A percentile compares a stretch with the other conserved stretches of the same genome.
Conservation (phyloP, 2,888 invertebrate species). For the Leucophenga maculata region DNA sequence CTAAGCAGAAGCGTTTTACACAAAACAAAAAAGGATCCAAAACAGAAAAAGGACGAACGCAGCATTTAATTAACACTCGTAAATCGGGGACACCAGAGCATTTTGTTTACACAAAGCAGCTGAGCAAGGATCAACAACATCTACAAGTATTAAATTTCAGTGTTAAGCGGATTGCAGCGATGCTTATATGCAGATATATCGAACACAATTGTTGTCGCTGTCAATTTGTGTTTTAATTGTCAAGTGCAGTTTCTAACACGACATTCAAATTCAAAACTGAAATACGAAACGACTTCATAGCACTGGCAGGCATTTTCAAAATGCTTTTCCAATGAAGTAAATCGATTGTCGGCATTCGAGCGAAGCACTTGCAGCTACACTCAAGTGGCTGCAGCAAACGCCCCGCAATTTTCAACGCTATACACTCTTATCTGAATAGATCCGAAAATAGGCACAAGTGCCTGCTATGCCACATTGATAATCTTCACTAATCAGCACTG, state of each 20-base stretch:
- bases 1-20: constrained; percentile 6
- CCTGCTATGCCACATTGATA: constrained; percentile 49
- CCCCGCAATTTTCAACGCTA: background rate
- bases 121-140: background rate
- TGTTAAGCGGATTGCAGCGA: background rate
- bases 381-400: constrained; percentile 12
- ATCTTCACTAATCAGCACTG: constrained; percentile 59
- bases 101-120: constrained; percentile 21
- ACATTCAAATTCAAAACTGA: constrained; percentile 39
- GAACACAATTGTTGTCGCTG: constrained; percentile 43
- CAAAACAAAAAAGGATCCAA: background rate
- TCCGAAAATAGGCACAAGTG: constrained; percentile 45
- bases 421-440: background rate
- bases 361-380: background rate
- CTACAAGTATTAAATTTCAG: constrained; percentile 9
- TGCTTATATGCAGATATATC: background rate
- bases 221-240: constrained; percentile 51
- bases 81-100: constrained; percentile 11
- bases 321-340: constrained; percentile 31
- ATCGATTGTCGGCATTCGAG: constrained; percentile 20
- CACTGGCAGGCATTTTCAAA: constrained; percentile 40
- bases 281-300: constrained; percentile 45
- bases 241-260: constrained; percentile 56
- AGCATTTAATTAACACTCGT: constrained; percentile 34
- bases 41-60: background rate